A percentile compares a stretch with the other conserved stretches of the same genome.
Evolutionary conservation across 2,888 invertebrate species (phyloP).

Genomic region (Seira sanloemensis): DNA sequence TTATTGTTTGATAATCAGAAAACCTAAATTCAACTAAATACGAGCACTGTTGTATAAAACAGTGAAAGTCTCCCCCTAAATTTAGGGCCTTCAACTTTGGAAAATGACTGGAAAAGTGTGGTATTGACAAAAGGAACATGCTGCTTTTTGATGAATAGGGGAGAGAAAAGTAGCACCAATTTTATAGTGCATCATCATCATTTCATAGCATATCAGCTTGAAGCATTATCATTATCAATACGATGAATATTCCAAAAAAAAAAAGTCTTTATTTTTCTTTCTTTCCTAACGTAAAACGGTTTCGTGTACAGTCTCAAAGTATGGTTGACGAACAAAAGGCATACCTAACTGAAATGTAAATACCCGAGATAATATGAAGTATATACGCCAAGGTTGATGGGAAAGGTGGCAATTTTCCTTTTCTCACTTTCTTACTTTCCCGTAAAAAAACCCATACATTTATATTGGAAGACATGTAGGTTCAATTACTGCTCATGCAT

Average conservation of each 20-base stretch:
- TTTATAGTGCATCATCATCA: background rate
- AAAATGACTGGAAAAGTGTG: too few relatives aligned
- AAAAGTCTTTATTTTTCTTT: background rate
- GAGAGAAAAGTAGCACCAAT: background rate
- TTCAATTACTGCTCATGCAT: slow-evolving; percentile 6
- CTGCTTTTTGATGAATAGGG: background rate
- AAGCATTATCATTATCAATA: background rate
- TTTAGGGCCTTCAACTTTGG: too few relatives aligned
- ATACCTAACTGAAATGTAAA: background rate
- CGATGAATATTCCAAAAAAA: background rate
- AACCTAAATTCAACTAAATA: background rate
- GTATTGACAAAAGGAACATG: background rate
- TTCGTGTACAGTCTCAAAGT: background rate
- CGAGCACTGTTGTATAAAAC: background rate
- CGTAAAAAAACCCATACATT: background rate
- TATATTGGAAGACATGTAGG: background rate
- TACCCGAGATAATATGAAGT: background rate
- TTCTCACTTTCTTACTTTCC: background rate
- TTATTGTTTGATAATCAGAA: too few relatives aligned
- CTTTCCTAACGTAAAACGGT: background rate
- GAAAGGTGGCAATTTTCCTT: slow-evolving; percentile 39
- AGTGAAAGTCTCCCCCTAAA: background rate
- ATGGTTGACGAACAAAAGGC: background rate
- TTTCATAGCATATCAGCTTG: background rate
- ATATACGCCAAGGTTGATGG: background rate